Conservation (phyloP, 2,113 vertebrate genomes). For the Empidonax alnorum region DNA sequence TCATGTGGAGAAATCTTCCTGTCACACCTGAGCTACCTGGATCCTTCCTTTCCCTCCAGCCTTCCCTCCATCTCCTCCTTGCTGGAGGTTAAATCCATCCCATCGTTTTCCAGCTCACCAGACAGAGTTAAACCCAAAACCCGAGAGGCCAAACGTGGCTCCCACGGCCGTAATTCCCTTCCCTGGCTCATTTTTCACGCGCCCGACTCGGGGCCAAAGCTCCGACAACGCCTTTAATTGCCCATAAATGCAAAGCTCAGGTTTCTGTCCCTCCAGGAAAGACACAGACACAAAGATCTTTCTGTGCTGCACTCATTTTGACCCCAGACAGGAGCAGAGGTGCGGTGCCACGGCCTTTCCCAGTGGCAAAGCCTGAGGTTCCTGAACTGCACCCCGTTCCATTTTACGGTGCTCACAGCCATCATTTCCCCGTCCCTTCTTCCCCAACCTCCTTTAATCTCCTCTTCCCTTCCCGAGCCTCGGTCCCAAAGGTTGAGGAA, state of each 20-base stretch:
- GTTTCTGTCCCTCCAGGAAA: neutral
- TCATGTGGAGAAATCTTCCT: accelerated
- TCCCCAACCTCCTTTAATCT: neutral
- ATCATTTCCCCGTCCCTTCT: neutral
- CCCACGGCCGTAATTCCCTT: neutral
- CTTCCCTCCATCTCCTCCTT: neutral
- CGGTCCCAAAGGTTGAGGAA: neutral
- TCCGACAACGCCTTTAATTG: neutral
- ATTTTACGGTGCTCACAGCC: neutral
- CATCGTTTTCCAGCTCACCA: neutral
- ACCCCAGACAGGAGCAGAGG: accelerated
- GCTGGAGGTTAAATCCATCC: neutral
- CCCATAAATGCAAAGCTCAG: neutral
- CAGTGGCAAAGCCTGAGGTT: neutral
- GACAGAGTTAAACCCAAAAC: neutral
- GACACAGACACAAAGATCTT: neutral
- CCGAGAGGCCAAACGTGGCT: neutral
- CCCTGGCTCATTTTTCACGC: neutral
- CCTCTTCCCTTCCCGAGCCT: neutral
- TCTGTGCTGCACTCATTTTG: accelerated
- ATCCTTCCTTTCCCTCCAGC: neutral
- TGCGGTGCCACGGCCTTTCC: accelerated
- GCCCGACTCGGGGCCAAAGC: neutral
- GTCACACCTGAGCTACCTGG: accelerated
- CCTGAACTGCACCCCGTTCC: neutral